Evolutionary conservation across 2,888 invertebrate genomes (phyloP).

Genomic region (Andrena fulva): DNA sequence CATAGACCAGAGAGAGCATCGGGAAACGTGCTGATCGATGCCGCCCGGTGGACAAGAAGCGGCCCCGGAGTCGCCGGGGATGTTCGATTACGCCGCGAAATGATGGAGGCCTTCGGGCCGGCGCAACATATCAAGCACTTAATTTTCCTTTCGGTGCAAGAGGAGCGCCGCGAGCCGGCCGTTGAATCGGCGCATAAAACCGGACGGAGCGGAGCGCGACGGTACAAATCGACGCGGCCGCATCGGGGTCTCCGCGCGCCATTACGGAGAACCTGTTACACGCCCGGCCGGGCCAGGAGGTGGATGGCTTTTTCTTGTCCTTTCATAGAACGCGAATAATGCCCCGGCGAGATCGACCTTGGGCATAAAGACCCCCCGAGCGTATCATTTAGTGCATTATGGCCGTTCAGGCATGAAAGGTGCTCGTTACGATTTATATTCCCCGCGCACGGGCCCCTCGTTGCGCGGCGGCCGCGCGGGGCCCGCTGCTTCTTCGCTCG

Average conservation of each 20-base stretch:
- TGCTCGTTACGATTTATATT: conserved; percentile 62
- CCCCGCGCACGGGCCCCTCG: conserved; percentile 29
- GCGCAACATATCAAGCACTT: conserved; percentile 36
- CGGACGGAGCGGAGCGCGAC: not conserved
- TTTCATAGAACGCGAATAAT: conserved; percentile 63
- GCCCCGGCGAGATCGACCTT: conserved; percentile 61
- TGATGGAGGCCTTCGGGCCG: not conserved
- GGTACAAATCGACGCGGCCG: conserved; percentile 29
- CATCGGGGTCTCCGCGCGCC: conserved; percentile 6
- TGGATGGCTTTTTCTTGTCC: conserved; percentile 41
- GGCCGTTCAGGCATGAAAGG: conserved; percentile 60
- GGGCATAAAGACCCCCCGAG: conserved; percentile 64
- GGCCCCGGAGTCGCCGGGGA: not conserved
- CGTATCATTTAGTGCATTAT: conserved; percentile 68
- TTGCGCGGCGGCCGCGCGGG: not conserved
- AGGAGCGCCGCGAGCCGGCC: not conserved
- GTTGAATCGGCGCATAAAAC: conserved; percentile 26
- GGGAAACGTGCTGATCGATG: not conserved
- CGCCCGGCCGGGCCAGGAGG: not conserved
- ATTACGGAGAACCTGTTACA: conserved; percentile 46
- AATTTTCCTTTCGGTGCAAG: conserved; percentile 37
- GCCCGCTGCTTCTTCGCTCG: not conserved
- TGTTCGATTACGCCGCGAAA: not conserved
- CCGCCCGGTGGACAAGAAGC: not conserved
- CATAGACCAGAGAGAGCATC: not conserved